Base-by-base conservation (phyloP, 2,888 invertebrate genomes). In the Phyllotreta cruciferae region DNA sequence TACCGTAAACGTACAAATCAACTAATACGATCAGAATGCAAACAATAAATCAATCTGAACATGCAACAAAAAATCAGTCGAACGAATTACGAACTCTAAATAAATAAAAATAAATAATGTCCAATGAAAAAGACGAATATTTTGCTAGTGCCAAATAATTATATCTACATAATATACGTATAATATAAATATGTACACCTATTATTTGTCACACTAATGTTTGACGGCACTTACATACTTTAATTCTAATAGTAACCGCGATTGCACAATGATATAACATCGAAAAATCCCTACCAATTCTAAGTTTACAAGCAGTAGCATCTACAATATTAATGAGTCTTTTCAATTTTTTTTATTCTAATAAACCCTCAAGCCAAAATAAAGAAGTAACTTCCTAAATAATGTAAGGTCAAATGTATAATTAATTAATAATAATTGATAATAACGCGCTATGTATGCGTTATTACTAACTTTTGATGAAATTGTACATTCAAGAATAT, bases 121-220 rank as follows among this genome's bases (percentile, higher is more conserved):
- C 14, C 50, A 65, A 64, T 53, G 41, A 41, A n/a, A 41, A 10
- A n/a, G 41, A 10, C 36, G 37, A 36, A 35, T 10, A 69, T 66
- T 67, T 66, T 66, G 64, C 67, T 67, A 68, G 66, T 67, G 68
- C 67, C 70, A 73, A 69, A 72, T 70, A 70, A 68, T 24, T 24
- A 24, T 71, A 75, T 70, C 70, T 71, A 66, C 71, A 67, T 67
- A 71, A 62, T 57, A 63, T 70, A 66, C 67, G 50, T 55, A 41
- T 56, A 50, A 13, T 44, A 45, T 58, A 61, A 56, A 47, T 73
- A 75, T 76, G 71, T 75, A 78, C 76, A 78, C 71, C 69, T 75
- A 77, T 76, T 76, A 78, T 74, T 76, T 77, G 76, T 78, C 77
- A 75, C 76, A 77, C 74, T 73, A 76, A 76, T 60, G 52, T 60